Percentiles rank a stretch among this genome's conserved stretches.
Conservation (phyloP, 2,113 vertebrate species). For the Gila orcuttii region DNA sequence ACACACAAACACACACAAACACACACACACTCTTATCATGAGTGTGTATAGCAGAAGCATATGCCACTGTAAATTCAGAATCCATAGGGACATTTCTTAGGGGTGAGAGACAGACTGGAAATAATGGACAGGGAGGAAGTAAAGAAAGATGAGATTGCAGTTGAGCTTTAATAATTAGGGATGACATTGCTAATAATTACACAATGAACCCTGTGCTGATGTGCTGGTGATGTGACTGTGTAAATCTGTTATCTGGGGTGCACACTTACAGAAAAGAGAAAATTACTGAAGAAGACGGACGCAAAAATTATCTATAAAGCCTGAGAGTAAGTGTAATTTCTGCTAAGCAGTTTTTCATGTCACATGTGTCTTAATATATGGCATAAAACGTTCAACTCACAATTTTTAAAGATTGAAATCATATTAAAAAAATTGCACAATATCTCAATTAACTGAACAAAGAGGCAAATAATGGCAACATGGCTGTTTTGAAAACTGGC, state of each 20-base stretch:
- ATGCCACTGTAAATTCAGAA: conserved; percentile 39
- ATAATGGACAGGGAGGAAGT: conserved; percentile 33
- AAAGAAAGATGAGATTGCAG: conserved; percentile 12
- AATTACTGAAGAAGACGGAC: not conserved
- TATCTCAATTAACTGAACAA: not conserved
- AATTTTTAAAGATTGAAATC: not conserved
- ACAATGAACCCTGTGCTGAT: conserved; percentile 7
- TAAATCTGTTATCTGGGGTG: conserved; percentile 16
- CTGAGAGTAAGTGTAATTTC: not conserved
- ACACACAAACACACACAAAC: too few relatives aligned
- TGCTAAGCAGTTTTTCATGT: not conserved
- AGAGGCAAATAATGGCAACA: not conserved
- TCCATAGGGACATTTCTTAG: conserved; percentile 4
- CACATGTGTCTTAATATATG: not conserved
- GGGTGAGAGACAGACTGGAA: conserved; percentile 39
- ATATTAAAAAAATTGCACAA: not conserved
- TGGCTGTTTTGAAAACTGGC: not conserved
- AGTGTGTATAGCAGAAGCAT: conserved; percentile 29
- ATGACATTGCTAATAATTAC: conserved; percentile 48
- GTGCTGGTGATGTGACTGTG: conserved; percentile 33
- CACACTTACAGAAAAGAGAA: not conserved
- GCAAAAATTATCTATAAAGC: not conserved
- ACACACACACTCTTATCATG: too few relatives aligned
- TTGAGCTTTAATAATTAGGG: conserved; percentile 36
- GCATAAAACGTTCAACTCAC: not conserved